Base-by-base conservation (phyloP, 64 coral and sea anemone genomes). In the Pocillopora damicornis region DNA sequence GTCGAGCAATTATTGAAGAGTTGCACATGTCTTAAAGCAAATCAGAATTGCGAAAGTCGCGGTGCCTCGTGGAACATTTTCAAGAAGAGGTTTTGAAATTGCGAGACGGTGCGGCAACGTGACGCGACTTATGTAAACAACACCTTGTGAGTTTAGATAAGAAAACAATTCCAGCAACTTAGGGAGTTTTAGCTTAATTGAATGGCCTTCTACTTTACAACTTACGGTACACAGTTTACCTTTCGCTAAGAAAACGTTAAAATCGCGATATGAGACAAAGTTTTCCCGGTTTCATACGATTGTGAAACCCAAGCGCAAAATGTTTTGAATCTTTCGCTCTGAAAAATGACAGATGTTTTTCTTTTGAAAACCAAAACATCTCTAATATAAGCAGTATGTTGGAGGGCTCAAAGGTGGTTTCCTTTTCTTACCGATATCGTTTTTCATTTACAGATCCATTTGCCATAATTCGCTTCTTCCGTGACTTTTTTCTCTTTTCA, bases 361-460 rank as follows among this genome's bases (percentile, higher is more conserved):
- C 1, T 37, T 17, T 76, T 11, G 30, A 73, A 73, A 26, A 57
- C 37, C 38, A 51, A 38, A 22, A 71, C 67, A 22, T 58, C 37
- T 77, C 75, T 58, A 58, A 77, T n/a, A 77, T 71, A 71, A 10
- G 5, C 67, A 71, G 67, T 71, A 20, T 71, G 67, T 23, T n/a
- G 22, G 5, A 17, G 35, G 34, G 18, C 16, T 77, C 11, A 71
- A 1, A 71, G 75, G 75, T 37, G 75, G 75, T 77, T 22, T 77
- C 75, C 11, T 56, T 58, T 77, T 58, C 15, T 45, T 57, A 1
- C 9, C 18, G 56, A 77, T 12, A 11, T 75, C 26, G 73, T 16
- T 37, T 57, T 77, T 58, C 56, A 37, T 56, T 77, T 77, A 56
- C 20, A 77, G 51, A 77, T 77, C 75, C 75, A 77, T 77, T 75